These are phyloP conservation scores for Fulica atra DNA, from an alignment of 2,113 vertebrate genomes.

Conservation along the genomic window DNA sequence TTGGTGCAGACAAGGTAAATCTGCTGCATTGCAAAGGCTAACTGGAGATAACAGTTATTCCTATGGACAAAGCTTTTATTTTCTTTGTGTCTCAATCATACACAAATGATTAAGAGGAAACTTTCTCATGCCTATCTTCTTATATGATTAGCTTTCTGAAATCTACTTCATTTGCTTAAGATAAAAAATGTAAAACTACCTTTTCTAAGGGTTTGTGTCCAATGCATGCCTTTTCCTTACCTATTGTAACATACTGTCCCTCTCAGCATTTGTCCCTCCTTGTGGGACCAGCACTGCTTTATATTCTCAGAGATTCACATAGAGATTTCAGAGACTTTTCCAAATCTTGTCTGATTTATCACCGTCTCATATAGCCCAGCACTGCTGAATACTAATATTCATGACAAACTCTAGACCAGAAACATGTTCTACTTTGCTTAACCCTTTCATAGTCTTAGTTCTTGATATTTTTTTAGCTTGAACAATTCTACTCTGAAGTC, in stretches of 20 bases:
- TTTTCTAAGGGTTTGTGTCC: not conserved
- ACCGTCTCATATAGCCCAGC: not conserved
- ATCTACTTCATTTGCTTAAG: not conserved
- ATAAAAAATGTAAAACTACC: not conserved
- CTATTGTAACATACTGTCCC: not conserved
- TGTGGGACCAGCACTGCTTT: not conserved
- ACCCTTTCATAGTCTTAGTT: constrained; percentile 10
- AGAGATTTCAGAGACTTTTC: constrained; percentile 30
- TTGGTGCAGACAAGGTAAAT: rapidly evolving
- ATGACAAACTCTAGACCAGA: not conserved
- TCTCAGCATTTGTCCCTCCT: not conserved
- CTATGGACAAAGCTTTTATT: not conserved
- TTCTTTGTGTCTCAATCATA: not conserved
- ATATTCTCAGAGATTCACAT: not conserved
- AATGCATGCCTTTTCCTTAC: not conserved
- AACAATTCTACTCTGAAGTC: not conserved
- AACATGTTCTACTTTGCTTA: constrained; percentile 7
- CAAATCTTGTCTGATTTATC: constrained; percentile 46
- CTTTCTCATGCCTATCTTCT: not conserved
- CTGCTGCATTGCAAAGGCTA: not conserved
- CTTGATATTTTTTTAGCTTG: constrained; percentile 23
- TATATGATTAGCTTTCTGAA: not conserved
- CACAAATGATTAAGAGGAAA: not conserved
- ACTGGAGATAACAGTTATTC: not conserved
- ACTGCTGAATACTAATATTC: constrained; percentile 19